Percentiles rank a stretch among this genome's conserved stretches.
These are phyloP conservation scores for Nipponacmea schrenckii DNA, from an alignment of 2,888 invertebrate genomes.

Conservation along the genomic window DNA sequence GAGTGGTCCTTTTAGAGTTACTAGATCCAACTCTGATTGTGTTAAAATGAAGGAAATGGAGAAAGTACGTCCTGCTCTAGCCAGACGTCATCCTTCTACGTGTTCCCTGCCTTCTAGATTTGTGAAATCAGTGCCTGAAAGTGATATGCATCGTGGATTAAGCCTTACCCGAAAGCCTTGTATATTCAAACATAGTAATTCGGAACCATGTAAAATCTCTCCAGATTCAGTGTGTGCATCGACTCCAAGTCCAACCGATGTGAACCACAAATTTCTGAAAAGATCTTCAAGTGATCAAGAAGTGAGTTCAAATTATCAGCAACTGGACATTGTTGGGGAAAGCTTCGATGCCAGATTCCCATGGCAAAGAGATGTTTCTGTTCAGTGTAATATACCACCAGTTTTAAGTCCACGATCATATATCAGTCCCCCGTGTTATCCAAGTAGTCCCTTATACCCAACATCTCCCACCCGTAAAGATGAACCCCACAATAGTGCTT, in stretches of 20 bases:
- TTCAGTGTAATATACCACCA: constrained; percentile 48
- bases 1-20: too few relatives aligned
- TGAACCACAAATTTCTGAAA: constrained; percentile 6
- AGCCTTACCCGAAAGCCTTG: not conserved
- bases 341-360: constrained; percentile 54
- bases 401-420: not conserved
- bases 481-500: constrained; percentile 2
- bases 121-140: not conserved
- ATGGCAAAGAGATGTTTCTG: constrained; percentile 59
- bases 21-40: not conserved
- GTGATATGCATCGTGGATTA: not conserved
- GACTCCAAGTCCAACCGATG: not conserved
- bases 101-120: not conserved
- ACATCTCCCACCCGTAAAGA: not conserved
- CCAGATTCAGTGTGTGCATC: not conserved
- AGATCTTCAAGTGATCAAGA: constrained; percentile 17
- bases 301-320: constrained; percentile 13
- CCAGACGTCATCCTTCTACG: not conserved
- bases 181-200: not conserved
- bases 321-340: constrained; percentile 58
- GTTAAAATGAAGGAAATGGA: not conserved
- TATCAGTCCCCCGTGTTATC: not conserved
- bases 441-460: constrained; percentile 7
- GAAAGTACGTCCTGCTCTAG: not conserved
- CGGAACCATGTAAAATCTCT: not conserved